These are phyloP conservation scores for Linyphia triangularis DNA, from an alignment of 2,888 invertebrate species.

Conservation along the genomic window DNA sequence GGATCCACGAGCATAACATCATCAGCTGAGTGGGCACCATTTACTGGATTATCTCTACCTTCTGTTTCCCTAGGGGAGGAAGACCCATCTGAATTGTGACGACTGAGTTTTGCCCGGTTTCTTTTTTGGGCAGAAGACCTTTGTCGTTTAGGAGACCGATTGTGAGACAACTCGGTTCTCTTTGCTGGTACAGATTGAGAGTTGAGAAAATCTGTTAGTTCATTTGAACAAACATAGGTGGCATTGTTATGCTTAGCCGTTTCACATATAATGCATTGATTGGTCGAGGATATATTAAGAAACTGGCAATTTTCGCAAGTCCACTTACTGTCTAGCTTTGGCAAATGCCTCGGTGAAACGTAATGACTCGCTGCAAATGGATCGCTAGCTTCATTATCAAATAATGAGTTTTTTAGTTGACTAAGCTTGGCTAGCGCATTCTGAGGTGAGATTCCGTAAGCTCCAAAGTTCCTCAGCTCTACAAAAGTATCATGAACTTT, in stretches of 20 bases:
- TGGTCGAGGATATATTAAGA: slow-evolving; percentile 78
- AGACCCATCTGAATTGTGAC: slow-evolving; percentile 78
- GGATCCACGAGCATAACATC: slow-evolving; percentile 74
- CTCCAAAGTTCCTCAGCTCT: slow-evolving; percentile 64
- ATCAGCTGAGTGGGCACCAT: slow-evolving; percentile 73
- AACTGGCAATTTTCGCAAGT: slow-evolving; percentile 79
- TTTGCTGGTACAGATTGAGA: slow-evolving; percentile 69
- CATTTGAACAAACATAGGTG: slow-evolving; percentile 47
- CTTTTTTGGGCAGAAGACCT: slow-evolving; percentile 81
- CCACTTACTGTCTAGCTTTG: slow-evolving; percentile 78
- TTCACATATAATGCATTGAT: slow-evolving; percentile 77
- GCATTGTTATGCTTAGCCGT: slow-evolving; percentile 72
- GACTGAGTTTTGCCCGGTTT: slow-evolving; percentile 83
- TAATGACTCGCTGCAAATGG: slow-evolving; percentile 64
- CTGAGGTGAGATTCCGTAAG: slow-evolving; percentile 62
- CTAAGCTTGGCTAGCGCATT: slow-evolving; percentile 56
- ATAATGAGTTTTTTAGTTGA: slow-evolving; percentile 43
- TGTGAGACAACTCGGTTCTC: slow-evolving; percentile 63
- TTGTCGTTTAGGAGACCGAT: slow-evolving; percentile 81
- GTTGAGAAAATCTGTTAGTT: slow-evolving; percentile 60
- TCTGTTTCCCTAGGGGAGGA: slow-evolving; percentile 37
- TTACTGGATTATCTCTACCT: slow-evolving; percentile 55
- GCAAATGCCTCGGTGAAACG: slow-evolving; percentile 74
- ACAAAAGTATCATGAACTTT: slow-evolving; percentile 61
- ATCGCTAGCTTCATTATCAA: slow-evolving; percentile 55